Conservation (phyloP, 2,797 vertebrate species). For the Catharus ustulatus region DNA sequence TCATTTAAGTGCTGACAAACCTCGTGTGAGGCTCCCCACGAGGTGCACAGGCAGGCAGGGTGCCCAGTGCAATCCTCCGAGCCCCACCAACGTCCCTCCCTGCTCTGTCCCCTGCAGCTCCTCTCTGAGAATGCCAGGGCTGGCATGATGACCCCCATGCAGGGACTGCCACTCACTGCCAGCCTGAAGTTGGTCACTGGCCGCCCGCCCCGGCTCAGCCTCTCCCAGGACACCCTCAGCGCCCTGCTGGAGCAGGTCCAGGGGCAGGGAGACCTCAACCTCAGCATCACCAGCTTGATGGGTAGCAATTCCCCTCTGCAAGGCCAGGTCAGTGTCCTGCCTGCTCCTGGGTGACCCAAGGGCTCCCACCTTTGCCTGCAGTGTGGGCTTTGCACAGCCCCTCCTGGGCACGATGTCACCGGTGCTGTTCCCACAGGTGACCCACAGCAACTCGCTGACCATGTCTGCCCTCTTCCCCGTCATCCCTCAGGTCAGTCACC, state of each 20-base stretch:
- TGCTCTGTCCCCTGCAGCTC: slow-evolving; percentile 32
- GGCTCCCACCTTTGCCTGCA: accelerated
- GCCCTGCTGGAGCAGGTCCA: slow-evolving; percentile 35
- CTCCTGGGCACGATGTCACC: accelerated
- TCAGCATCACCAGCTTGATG: slow-evolving; percentile 37
- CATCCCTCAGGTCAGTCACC: slow-evolving; percentile 61
- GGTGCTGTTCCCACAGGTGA: slow-evolving; percentile 25
- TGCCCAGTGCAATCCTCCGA: accelerated
- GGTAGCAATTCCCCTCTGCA: accelerated
- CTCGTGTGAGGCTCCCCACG: accelerated
- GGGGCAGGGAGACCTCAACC: slow-evolving; percentile 26
- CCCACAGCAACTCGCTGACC: background rate
- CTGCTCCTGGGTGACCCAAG: background rate
- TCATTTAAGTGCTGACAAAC: background rate
- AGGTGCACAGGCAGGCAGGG: background rate
- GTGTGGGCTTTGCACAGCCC: background rate
- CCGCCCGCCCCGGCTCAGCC: slow-evolving; percentile 41
- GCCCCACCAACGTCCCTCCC: accelerated
- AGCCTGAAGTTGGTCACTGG: slow-evolving; percentile 39
- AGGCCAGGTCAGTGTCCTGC: background rate
- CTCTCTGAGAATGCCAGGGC: background rate
- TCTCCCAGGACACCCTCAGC: slow-evolving; percentile 54
- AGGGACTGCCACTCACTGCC: background rate
- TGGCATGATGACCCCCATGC: background rate
- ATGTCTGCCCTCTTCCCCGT: background rate